A percentile compares a stretch with the other conserved stretches of the same genome.
phyloP scores from a whole-genome alignment of 2,888 invertebrate genomes.

The Coleophora flavipennella region DNA sequence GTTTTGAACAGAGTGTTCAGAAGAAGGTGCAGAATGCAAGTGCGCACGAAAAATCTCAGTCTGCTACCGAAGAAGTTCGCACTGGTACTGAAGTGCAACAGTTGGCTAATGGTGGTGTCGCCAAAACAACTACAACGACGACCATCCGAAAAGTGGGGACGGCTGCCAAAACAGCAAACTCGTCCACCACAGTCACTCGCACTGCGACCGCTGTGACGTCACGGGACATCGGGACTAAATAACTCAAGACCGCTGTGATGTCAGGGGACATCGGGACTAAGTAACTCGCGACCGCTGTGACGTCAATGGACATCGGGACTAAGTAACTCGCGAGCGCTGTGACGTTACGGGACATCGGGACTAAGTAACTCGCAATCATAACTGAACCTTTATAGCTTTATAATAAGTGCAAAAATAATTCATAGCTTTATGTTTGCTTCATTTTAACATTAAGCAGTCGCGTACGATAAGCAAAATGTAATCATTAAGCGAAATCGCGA shows the following conservation, averaged over 20 bases:
- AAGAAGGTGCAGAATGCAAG: conserved; percentile 40
- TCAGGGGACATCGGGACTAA: conserved; percentile 60
- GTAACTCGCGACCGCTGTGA: conserved; percentile 41
- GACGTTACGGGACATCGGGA: conserved; percentile 46
- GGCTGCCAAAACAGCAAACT: conserved; percentile 48
- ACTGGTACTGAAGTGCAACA: conserved; percentile 52
- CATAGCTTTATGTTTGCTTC: conserved; percentile 7
- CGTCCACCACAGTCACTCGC: conserved; percentile 42
- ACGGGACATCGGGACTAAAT: conserved; percentile 58
- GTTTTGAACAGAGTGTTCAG: conserved; percentile 46
- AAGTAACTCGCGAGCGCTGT: conserved; percentile 46
- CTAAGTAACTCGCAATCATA: neutral
- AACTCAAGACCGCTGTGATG: conserved; percentile 40
- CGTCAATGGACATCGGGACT: conserved; percentile 56
- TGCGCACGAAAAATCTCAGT: conserved; percentile 46
- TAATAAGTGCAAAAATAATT: too few relatives aligned
- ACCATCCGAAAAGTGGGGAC: conserved; percentile 54
- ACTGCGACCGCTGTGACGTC: conserved; percentile 54
- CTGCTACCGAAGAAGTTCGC: conserved; percentile 47
- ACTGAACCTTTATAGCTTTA: conserved; percentile 6
- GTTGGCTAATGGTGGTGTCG: conserved; percentile 49
- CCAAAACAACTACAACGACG: conserved; percentile 58
- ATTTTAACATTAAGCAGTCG: conserved; percentile 9
- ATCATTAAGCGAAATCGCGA: too few relatives aligned
- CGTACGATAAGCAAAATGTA: conserved; percentile 2